Evolutionary conservation across 2,888 invertebrate species (phyloP).

Genomic region (Adela reaumurella): DNA sequence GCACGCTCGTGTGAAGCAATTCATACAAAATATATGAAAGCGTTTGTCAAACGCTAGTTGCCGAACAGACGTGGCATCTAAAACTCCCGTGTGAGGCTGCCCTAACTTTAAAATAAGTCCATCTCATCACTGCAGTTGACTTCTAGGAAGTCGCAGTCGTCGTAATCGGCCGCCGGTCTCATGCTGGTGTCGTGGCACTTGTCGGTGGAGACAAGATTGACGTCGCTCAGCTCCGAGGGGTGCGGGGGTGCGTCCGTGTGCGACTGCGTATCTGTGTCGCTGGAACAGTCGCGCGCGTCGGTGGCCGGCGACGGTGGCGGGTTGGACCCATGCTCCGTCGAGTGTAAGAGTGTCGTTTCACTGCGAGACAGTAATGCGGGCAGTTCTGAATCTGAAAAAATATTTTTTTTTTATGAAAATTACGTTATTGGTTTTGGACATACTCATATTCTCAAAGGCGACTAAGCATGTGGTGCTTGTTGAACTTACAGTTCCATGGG

Average conservation of each 20-base stretch:
- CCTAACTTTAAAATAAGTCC: conserved; percentile 62
- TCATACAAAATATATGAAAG: no score
- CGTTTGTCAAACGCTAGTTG: no score
- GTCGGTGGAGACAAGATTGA: conserved; percentile 21
- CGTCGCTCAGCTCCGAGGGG: conserved; percentile 15
- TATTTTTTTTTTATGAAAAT: no score
- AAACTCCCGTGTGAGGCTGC: conserved; percentile 6
- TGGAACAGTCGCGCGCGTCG: conserved; percentile 64
- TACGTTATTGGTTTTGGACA: no score
- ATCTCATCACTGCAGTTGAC: conserved; percentile 67
- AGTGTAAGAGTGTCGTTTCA: conserved; percentile 46
- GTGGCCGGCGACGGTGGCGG: conserved; percentile 81
- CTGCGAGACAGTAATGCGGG: conserved; percentile 62
- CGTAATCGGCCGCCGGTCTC: conserved; percentile 32
- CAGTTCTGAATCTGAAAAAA: conserved; percentile 49
- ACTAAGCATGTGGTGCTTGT: no score
- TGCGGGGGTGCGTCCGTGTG: conserved; percentile 46
- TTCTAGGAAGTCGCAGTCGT: conserved; percentile 70
- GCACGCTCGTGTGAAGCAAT: no score
- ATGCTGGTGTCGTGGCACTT: conserved; percentile 16
- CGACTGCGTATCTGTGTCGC: conserved; percentile 58
- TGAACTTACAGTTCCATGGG: no score
- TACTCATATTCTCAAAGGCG: no score
- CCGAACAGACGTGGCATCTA: no score
- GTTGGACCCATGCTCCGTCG: conserved; percentile 61